Evolutionary conservation across 2,888 invertebrate species (phyloP).

Genomic region (Eristalis pertinax): DNA sequence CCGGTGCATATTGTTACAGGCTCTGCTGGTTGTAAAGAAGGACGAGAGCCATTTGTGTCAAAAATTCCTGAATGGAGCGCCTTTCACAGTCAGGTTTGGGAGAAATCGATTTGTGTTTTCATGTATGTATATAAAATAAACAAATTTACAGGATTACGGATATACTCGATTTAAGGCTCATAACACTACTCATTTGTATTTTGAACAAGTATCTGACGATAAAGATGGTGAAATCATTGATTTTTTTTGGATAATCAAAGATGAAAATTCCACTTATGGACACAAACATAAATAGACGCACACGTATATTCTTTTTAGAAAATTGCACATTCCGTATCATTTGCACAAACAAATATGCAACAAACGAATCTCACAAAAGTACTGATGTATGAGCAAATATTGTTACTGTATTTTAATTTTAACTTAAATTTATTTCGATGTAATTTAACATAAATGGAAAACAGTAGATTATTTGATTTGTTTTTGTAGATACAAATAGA

Average conservation of each 20-base stretch:
- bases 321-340: background rate
- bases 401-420: background rate
- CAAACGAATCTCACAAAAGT: background rate
- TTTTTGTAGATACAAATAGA: too few relatives aligned
- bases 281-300: conserved; percentile 13
- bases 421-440: background rate
- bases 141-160: conserved; percentile 88
- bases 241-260: conserved; percentile 86
- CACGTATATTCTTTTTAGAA: background rate
- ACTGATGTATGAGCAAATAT: background rate
- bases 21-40: conserved; percentile 94
- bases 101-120: background rate
- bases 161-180: conserved; percentile 91
- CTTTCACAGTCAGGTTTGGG: conserved; percentile 84
- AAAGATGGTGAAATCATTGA: conserved; percentile 87
- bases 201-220: conserved; percentile 93
- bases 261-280: conserved; percentile 78
- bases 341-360: background rate
- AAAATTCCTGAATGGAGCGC: conserved; percentile 89
- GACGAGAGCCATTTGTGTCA: conserved; percentile 87
- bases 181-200: conserved; percentile 92
- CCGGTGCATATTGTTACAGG: conserved; percentile 96
- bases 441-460: too few relatives aligned
- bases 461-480: too few relatives aligned
- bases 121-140: conserved; percentile 12